Percentiles rank a stretch among this genome's conserved stretches.
phyloP scores from a whole-genome alignment of 1,140 invertebrate species.

The Leptopilina clavipes region DNA sequence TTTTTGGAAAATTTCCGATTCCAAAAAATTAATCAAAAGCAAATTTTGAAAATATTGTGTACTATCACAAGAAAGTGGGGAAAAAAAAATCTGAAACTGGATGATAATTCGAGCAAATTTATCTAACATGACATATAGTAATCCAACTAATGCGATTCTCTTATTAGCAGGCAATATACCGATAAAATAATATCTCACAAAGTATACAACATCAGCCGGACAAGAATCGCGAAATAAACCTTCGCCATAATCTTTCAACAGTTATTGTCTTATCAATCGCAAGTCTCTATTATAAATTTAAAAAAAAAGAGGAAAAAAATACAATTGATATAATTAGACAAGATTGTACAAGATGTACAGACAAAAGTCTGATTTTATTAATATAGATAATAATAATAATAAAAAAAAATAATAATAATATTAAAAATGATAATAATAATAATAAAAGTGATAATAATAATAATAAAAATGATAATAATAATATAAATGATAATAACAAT shows the following conservation, averaged over 20 bases:
- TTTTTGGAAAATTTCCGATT: too few relatives aligned
- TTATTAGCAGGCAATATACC: slow-evolving; percentile 11
- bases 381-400: too few relatives aligned
- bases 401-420: too few relatives aligned
- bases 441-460: too few relatives aligned
- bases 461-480: too few relatives aligned
- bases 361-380: too few relatives aligned
- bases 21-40: too few relatives aligned
- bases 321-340: too few relatives aligned
- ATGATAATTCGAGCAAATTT: slow-evolving; percentile 3
- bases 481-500: too few relatives aligned
- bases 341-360: too few relatives aligned
- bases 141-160: slow-evolving; percentile 7
- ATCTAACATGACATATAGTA: not conserved
- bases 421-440: too few relatives aligned
- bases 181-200: not conserved
- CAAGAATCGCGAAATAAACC: not conserved
- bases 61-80: not conserved
- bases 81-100: not conserved
- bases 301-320: not conserved
- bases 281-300: not conserved
- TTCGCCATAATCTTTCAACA: not conserved
- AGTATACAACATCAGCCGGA: not conserved
- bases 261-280: not conserved
- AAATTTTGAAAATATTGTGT: too few relatives aligned